Evolutionary conservation across 2,888 invertebrate genomes (phyloP), one percentile per base, ranked within the genome.

Genomic region (Epicampocera succincta): DNA sequence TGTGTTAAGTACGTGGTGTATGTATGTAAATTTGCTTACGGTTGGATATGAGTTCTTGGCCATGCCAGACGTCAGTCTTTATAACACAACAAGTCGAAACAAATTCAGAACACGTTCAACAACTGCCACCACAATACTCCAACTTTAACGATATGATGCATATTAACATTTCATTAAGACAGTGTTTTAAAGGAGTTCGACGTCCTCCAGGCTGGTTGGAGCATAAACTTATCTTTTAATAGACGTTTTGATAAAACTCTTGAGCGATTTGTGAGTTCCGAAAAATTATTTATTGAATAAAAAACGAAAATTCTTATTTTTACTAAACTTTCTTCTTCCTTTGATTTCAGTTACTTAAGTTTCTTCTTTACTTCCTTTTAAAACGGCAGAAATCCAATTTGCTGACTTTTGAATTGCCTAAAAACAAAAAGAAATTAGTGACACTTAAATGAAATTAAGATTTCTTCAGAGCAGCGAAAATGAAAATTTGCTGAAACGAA

Each of bases 81-180:
- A 21, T 60, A 75, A 60, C 50, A 52, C 50, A n/a, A 60, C 17
- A 58, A 65, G 58, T 72, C 48, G 42, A 40, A 80, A 61, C 56
- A 74, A 61, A 73, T 69, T 74, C 74, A 54, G 11, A 68, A 74
- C 79, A 79, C 73, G 72, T 56, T 48, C 56, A 66, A 68, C 60
- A 65, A 76, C 44, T 44, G 33, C 63, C 44, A 29, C 56, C 2
- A 38, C 42, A 17, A 40, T 50, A 42, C 38, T 12, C 46, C 52
- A 40, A 44, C 15, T 65, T 52, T 42, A 77, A 60, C 77, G 74
- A 74, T 77, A 77, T 77, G 69, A 77, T 77, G 77, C 56, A 76
- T 68, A 76, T 81, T 80, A 72, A 68, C 48, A 68, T 69, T 56
- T 69, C 52, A 40, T 76, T 56, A 46, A 21, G 21, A 0, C 46